Evolutionary conservation across 2,888 invertebrate genomes (phyloP).

Genomic region (Sepioteuthis lessoniana): DNA sequence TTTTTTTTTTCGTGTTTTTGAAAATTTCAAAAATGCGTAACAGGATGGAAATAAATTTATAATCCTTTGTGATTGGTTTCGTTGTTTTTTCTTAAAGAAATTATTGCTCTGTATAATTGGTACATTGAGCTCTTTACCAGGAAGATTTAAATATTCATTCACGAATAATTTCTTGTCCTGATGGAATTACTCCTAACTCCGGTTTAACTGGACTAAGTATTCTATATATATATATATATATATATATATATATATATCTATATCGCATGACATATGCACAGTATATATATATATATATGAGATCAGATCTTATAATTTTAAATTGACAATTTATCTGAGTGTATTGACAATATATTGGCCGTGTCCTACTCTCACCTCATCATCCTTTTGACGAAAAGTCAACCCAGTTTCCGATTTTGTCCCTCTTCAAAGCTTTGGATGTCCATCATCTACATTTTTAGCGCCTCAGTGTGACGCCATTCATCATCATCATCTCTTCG

Average conservation of each 20-base stretch:
- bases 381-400: background rate
- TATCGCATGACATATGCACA: background rate
- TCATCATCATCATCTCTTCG: background rate
- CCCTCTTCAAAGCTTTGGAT: background rate
- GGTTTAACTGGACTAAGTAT: too few species aligned
- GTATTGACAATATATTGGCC: background rate
- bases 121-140: too few species aligned
- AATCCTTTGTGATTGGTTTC: too few species aligned
- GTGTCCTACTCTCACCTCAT: background rate
- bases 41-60: too few species aligned
- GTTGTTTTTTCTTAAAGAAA: too few species aligned
- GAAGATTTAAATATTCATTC: too few species aligned
- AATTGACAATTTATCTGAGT: background rate
- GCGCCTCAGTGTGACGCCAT: background rate
- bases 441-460: background rate
- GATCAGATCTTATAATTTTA: background rate
- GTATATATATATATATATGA: background rate
- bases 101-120: too few species aligned
- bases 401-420: background rate
- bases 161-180: too few species aligned
- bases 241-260: constrained; percentile 33
- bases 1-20: too few species aligned
- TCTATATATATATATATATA: constrained; percentile 11
- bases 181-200: too few species aligned
- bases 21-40: too few species aligned